A percentile compares a stretch with the other conserved stretches of the same genome.
Conservation (phyloP, 2,888 invertebrate genomes). For the Koerneria pararmatus region DNA sequence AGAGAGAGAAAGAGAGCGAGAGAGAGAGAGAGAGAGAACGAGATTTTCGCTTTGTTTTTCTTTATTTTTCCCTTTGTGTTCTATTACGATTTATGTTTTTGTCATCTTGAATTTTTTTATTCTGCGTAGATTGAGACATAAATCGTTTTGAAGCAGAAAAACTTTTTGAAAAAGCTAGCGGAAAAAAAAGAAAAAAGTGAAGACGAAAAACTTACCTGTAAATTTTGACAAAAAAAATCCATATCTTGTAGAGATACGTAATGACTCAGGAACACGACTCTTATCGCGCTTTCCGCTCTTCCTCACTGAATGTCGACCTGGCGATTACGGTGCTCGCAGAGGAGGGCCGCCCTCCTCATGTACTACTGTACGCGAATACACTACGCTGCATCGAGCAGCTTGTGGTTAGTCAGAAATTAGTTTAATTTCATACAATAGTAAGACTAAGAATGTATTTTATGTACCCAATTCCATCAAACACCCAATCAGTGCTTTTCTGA, state of each 20-base stretch:
- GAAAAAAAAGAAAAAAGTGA: too few species aligned
- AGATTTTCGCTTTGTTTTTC: too few species aligned
- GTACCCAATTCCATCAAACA: not conserved
- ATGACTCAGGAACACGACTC: constrained; percentile 79
- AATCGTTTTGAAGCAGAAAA: too few species aligned
- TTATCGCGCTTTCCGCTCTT: constrained; percentile 86
- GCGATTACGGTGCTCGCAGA: constrained; percentile 64
- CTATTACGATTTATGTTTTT: too few species aligned
- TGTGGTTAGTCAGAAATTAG: constrained; percentile 67
- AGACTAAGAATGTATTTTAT: constrained; percentile 62
- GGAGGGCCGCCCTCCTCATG: constrained; percentile 44
- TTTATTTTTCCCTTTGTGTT: too few species aligned
- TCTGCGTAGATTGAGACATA: too few species aligned
- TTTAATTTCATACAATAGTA: constrained; percentile 1
- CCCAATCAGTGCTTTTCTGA: not conserved
- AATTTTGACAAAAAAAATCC: too few species aligned
- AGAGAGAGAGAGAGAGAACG: too few species aligned
- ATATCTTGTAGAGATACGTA: not conserved
- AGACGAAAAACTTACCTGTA: too few species aligned
- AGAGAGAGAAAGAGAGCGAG: too few species aligned
- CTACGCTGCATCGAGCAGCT: constrained; percentile 64
- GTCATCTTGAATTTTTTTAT: too few species aligned
- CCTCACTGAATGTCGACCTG: constrained; percentile 76
- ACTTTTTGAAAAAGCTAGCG: too few species aligned
- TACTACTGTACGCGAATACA: constrained; percentile 58